Base-by-base conservation (phyloP, 2,113 vertebrate genomes). In the Ctenodactylus gundi region DNA sequence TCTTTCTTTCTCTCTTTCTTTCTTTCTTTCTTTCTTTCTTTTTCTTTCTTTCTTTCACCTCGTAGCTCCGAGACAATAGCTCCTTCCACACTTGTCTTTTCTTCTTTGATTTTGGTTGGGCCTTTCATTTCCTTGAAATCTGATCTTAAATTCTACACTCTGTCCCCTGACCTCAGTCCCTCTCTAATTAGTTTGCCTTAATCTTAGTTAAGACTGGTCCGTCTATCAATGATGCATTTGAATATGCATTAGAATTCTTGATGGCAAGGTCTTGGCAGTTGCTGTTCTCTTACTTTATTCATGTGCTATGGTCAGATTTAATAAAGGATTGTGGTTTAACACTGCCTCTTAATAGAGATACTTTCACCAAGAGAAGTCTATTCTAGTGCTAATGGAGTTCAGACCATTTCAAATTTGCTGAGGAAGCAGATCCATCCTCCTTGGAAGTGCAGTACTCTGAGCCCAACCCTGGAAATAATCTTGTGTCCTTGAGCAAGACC, bases 301-400 rank as follows among this genome's bases (percentile, higher is more conserved):
- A 36, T 76, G 39, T 21, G 3, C 18, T 89, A 18, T 64, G n/a
- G 46, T 57, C 67, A 85, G 57, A 39, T 93, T 82, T 58, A 77
- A 64, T 77, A 85, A 85, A 85, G 34, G 46, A 53, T 7, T 78
- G 44, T 73, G 39, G 70, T 77, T 39, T 90, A 86, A 78, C 68
- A 6, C 34, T 94, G 57, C 65, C 7, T 88, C 94, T 96, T 76
- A 91, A 82, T 88, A 55, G 41, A 77, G 58, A 72, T 2, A 73
- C 67, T 90, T 82, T 60, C 77, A 83, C 60, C 23, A 87, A 67
- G 18, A 27, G 41, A 93, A 94, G 81, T 87, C 41, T 73, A 55
- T 70, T 93, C 36, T 81, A 68, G 21, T 51, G 15, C 51, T 88
- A 90, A 72, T 88, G 70, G 65, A 91, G 49, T 90, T 82, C 46